Conservation (phyloP, 2,888 invertebrate species). For the Panopea generosa region DNA sequence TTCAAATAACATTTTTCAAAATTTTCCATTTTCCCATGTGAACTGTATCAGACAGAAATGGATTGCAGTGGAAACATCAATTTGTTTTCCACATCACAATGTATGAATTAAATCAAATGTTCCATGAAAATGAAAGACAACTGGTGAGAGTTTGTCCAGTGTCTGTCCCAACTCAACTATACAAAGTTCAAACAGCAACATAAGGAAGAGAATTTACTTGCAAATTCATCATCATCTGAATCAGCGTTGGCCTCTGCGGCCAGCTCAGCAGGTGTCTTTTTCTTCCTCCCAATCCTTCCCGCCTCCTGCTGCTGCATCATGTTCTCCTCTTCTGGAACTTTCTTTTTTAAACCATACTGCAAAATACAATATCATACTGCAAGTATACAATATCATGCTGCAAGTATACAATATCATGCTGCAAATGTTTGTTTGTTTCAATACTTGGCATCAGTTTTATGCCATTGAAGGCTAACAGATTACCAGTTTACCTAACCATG, state of each 20-base stretch:
- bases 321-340: slow-evolving; percentile 85
- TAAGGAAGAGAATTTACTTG: slow-evolving; percentile 84
- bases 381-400: slow-evolving; percentile 26
- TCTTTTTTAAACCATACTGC: slow-evolving; percentile 99
- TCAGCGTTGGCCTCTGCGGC: slow-evolving; percentile 97
- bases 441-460: too few species aligned
- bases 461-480: too few species aligned
- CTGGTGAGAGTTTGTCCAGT: too few species aligned
- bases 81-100: too few species aligned
- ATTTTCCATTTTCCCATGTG: too few species aligned
- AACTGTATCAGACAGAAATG: too few species aligned
- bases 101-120: too few species aligned
- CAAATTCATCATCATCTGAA: slow-evolving; percentile 80
- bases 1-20: too few species aligned
- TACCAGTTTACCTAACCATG: too few species aligned
- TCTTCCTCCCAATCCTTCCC: slow-evolving; percentile 94
- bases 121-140: too few species aligned
- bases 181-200: slow-evolving; percentile 83
- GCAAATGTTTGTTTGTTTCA: too few species aligned
- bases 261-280: slow-evolving; percentile 99
- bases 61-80: too few species aligned
- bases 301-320: slow-evolving; percentile 74
- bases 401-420: slow-evolving; percentile 26
- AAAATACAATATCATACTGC: slow-evolving; percentile 31
- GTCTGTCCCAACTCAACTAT: slow-evolving; percentile 40